These are phyloP conservation scores for Catotricha subobsoleta DNA, from an alignment of 2,888 invertebrate genomes.

Conservation along the genomic window DNA sequence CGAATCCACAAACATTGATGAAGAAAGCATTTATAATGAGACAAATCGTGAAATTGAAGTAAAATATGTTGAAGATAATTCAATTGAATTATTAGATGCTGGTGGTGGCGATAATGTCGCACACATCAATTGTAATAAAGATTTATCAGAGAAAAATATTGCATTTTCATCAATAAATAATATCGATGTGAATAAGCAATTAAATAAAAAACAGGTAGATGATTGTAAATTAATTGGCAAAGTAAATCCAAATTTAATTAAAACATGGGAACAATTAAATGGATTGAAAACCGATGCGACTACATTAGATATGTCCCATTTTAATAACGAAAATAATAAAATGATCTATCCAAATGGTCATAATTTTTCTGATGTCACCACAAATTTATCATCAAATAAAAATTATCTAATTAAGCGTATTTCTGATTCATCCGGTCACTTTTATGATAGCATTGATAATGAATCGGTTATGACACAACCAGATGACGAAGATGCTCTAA, in stretches of 20 bases:
- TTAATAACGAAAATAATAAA: neutral
- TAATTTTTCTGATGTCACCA: neutral
- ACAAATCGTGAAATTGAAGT: conserved; percentile 7
- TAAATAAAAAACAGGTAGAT: neutral
- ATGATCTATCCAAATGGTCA: neutral
- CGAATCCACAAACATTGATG: conserved; percentile 16
- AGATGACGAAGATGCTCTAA: conserved; percentile 3
- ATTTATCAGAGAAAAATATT: neutral
- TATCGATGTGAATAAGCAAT: neutral
- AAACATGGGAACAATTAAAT: conserved; percentile 14
- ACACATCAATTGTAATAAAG: neutral
- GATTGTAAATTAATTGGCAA: conserved; percentile 13
- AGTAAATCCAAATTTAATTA: conserved; percentile 12
- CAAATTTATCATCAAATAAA: neutral
- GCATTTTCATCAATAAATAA: neutral
- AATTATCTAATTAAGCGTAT: conserved; percentile 6
- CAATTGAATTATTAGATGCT: conserved; percentile 1
- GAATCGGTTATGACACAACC: conserved; percentile 6
- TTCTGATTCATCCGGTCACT: conserved; percentile 10
- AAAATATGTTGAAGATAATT: conserved; percentile 2
- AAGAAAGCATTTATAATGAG: conserved; percentile 1
- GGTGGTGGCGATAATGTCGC: neutral
- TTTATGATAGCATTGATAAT: conserved; percentile 15
- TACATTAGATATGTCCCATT: neutral
- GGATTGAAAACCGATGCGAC: neutral